Conservation (phyloP, 2,888 invertebrate genomes). For the Imbricaverruca yamaguchii region DNA sequence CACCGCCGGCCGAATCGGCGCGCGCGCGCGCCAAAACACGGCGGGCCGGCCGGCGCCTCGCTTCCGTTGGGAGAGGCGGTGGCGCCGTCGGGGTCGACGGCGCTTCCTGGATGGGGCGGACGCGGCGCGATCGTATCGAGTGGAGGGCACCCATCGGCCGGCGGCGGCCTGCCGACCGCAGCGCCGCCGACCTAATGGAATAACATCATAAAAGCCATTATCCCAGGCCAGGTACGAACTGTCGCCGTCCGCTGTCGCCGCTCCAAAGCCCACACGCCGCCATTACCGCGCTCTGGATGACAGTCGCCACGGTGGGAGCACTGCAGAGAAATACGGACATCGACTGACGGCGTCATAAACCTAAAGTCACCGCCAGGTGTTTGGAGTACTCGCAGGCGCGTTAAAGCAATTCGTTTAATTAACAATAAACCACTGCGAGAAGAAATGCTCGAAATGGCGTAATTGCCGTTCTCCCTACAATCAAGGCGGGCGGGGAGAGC, state of each 20-base stretch:
- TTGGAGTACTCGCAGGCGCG: neutral
- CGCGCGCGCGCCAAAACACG: too few relatives aligned
- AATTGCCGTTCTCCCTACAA: neutral
- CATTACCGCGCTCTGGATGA: neutral
- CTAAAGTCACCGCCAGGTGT: neutral
- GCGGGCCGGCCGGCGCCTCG: too few relatives aligned
- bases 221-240: neutral
- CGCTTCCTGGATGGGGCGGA: neutral
- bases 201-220: slow-evolving; percentile 22
- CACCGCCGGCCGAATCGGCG: too few relatives aligned
- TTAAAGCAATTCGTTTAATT: slow-evolving; percentile 14
- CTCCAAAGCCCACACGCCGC: slow-evolving; percentile 14
- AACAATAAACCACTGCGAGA: neutral
- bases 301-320: neutral
- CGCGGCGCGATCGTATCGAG: neutral
- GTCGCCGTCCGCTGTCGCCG: neutral
- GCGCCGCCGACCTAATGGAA: slow-evolving; percentile 1
- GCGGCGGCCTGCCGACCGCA: neutral
- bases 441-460: slow-evolving; percentile 10
- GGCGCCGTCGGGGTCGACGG: too few relatives aligned
- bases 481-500: too few relatives aligned
- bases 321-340: slow-evolving; percentile 14
- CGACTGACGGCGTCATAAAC: neutral
- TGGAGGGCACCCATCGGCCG: too few relatives aligned
- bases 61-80: too few relatives aligned